Base-by-base conservation (phyloP, 2,797 vertebrate genomes). In the Myotis findleyi region DNA sequence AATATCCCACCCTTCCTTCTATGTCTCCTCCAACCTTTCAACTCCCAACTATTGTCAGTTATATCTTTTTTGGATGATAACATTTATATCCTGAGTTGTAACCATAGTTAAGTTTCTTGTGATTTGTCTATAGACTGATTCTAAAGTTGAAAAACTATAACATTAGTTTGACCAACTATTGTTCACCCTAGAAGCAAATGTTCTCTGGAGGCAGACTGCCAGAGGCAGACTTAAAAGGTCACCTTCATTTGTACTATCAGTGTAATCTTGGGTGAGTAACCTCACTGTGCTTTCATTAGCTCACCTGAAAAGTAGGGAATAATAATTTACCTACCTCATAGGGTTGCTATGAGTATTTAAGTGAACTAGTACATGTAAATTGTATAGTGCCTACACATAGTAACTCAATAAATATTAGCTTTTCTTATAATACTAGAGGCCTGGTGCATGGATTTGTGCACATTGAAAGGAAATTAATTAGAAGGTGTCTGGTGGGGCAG, bases 401-500 rank as follows among this genome's bases (percentile, higher is more conserved):
- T 25, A 93, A 94, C 38, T 93, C 79, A 83, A 55, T 91, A 91
- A 93, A 53, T 38, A 44, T 25, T 71, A 64, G 44, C 21, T 82
- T 95, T 72, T 36, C 59, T 89, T 81, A 33, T 73, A 85, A 93
- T 69, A 25, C 18, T 53, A 53, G 7, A 53, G 7, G 6, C 51
- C 51, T 0, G 2, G 51, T 53, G 18, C 51, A 53, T 7, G 7
- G 18, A 53, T 53, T 53, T 53, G 51, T 53, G 51, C 51, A 53
- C 18, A 53, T 20, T 20, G 18, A 20, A 53, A 53, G 51, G 51
- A 53, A 53, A 53, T 53, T 53, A 53, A 53, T 53, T 53, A 53
- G 51, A 20, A 53, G 51, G 51, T 20, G 51, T 18, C 7, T 0
- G 2, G 51, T 20, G 51, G 17, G 51, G 51, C 51, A 53, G 51